phyloP scores from a whole-genome alignment of 2,888 invertebrate species.

The Pocota personata region DNA sequence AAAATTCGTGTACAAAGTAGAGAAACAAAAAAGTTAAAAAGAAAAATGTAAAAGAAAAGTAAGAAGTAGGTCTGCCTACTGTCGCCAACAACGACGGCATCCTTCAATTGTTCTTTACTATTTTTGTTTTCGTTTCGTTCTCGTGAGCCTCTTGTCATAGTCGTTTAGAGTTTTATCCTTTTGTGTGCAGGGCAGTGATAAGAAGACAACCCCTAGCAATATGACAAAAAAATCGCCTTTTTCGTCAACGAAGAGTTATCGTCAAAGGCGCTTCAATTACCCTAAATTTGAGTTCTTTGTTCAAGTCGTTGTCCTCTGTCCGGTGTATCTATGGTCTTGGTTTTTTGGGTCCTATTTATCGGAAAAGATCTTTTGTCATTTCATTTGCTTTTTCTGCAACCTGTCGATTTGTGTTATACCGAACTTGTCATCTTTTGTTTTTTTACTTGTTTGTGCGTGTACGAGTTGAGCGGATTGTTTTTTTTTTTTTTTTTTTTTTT shows the following conservation, averaged over 20 bases:
- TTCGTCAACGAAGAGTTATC: slow-evolving; percentile 43
- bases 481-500: neutral
- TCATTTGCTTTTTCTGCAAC: neutral
- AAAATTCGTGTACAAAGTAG: slow-evolving; percentile 24
- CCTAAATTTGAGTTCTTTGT: slow-evolving; percentile 64
- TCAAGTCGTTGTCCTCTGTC: neutral
- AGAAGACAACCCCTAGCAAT: neutral
- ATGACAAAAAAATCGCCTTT: slow-evolving; percentile 52
- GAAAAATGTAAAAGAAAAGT: neutral
- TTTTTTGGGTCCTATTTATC: slow-evolving; percentile 1
- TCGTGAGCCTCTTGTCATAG: slow-evolving; percentile 28
- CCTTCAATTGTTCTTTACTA: neutral
- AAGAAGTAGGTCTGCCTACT: neutral
- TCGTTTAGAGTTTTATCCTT: slow-evolving; percentile 52
- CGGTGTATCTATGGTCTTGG: slow-evolving; percentile 1
- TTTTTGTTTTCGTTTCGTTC: neutral
- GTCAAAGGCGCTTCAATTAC: slow-evolving; percentile 62
- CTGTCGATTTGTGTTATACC: slow-evolving; percentile 18
- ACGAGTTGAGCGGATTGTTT: neutral
- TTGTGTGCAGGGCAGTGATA: slow-evolving; percentile 36
- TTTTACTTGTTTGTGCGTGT: neutral
- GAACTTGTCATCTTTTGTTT: slow-evolving; percentile 10
- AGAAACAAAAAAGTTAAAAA: slow-evolving; percentile 2
- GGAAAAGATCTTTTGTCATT: slow-evolving; percentile 21
- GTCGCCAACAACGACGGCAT: neutral